Evolutionary conservation across 2,797 vertebrate species (phyloP).

Genomic region (Melopsittacus undulatus): DNA sequence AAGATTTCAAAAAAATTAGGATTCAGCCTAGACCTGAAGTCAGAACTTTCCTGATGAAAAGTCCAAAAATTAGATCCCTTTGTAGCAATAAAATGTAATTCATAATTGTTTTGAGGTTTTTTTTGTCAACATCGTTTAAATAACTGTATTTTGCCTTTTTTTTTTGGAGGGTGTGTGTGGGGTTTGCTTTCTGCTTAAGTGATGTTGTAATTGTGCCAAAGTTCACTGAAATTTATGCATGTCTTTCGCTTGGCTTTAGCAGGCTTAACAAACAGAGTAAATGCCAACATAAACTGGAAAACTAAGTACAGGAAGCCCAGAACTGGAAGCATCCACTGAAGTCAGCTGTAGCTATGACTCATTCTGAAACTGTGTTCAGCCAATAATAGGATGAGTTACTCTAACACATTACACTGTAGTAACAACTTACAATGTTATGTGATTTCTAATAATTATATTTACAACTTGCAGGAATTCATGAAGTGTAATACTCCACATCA

Average conservation of each 20-base stretch:
- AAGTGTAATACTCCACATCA: constrained; percentile 87
- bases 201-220: background rate
- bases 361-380: background rate
- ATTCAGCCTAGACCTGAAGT: background rate
- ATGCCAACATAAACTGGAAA: background rate
- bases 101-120: background rate
- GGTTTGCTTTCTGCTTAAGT: background rate
- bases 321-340: background rate
- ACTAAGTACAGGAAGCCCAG: background rate
- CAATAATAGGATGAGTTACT: background rate
- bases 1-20: background rate
- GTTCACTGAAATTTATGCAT: background rate
- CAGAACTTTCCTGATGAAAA: background rate
- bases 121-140: background rate
- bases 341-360: background rate
- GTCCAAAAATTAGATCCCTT: background rate
- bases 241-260: background rate
- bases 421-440: background rate
- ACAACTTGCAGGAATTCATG: constrained; percentile 86
- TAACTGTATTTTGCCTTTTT: fast-evolving
- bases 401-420: background rate
- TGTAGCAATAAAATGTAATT: background rate
- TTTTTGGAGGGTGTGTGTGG: background rate
- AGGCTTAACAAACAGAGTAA: background rate
- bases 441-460: background rate